Percentiles rank a stretch among this genome's conserved stretches.
phyloP scores from a whole-genome alignment of 2,797 vertebrate genomes.

The Notolabrus celidotus region DNA sequence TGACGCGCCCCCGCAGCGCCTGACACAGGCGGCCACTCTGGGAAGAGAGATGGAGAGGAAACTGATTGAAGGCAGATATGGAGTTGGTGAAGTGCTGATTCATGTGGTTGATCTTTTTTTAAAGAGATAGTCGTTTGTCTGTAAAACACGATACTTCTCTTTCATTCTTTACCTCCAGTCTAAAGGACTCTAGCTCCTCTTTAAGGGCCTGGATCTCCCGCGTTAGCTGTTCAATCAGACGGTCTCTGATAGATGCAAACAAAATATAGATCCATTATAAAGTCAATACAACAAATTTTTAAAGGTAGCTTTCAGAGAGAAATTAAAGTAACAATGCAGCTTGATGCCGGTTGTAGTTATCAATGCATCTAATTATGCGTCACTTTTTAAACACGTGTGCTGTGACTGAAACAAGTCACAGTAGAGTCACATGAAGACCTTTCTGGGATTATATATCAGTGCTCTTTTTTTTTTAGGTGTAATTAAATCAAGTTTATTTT shows the following conservation, averaged over 20 bases:
- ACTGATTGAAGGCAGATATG: background rate
- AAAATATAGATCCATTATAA: background rate
- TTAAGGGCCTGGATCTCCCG: constrained; percentile 90
- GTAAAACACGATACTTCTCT: background rate
- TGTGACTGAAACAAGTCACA: background rate
- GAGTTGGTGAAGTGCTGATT: no score
- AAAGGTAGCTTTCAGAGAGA: background rate
- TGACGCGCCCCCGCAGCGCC: constrained; percentile 92
- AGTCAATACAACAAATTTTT: no score
- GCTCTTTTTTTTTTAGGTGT: background rate
- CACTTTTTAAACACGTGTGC: background rate
- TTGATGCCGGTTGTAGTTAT: background rate
- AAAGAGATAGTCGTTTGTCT: no score
- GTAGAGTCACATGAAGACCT: background rate
- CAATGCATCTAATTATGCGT: background rate
- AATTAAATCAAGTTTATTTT: background rate
- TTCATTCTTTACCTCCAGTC: constrained; percentile 88
- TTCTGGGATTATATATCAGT: no score
- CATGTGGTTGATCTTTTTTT: no score
- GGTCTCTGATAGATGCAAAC: constrained; percentile 84
- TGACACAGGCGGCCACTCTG: constrained; percentile 91
- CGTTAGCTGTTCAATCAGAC: constrained; percentile 92
- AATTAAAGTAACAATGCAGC: no score
- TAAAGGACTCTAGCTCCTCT: constrained; percentile 92
- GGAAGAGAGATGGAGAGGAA: background rate